Evolutionary conservation across 2,888 invertebrate genomes (phyloP), one percentile per base, ranked within the genome.

Genomic region (Sipha maydis): DNA sequence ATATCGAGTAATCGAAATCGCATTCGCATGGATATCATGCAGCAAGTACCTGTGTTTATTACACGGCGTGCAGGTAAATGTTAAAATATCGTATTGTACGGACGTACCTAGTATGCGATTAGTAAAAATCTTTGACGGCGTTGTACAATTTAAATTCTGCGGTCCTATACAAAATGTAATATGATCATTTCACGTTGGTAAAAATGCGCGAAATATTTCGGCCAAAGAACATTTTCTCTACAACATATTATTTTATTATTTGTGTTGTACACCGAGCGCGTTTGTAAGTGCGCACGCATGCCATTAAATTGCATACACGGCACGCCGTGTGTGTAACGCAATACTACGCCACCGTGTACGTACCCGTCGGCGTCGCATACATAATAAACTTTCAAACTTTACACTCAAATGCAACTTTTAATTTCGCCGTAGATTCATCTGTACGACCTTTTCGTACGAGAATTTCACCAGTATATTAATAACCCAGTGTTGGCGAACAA

Each of bases 231-330:
- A 61, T 67, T 38, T 38, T 80, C 17, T 56, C n/a, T 80, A 48
- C 48, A 48, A 2, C n/a, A 34, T n/a, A 17, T 21, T 17, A 67
- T 67, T 28, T 80, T 38, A 69, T 48, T 48, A 48, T 48, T 48
- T 14, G 8, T 48, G 14, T 48, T 48, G 11, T 48, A 48, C 67
- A 38, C 69, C 19, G 41, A 54, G 11, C 17, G n/a, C 28, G 56
- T 9, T 3, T 7, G 3, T 38, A 41, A 9, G 8, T 11, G 14
- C 3, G 82, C 48, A 31, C 28, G 48, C 21, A 9, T 56, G 25
- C 56, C 11, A 56, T 54, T 75, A 56, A 83, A 83, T 83, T 83
- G 83, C 83, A n/a, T 83, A 83, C 75, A 56, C 38, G 56, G 56
- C 5, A 83, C 83, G 56, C 75, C 83, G 75, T n/a, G 54, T 56